A percentile compares a stretch with the other conserved stretches of the same genome.
phyloP scores from a whole-genome alignment of 1,140 invertebrate species.

The Dryas iulia region DNA sequence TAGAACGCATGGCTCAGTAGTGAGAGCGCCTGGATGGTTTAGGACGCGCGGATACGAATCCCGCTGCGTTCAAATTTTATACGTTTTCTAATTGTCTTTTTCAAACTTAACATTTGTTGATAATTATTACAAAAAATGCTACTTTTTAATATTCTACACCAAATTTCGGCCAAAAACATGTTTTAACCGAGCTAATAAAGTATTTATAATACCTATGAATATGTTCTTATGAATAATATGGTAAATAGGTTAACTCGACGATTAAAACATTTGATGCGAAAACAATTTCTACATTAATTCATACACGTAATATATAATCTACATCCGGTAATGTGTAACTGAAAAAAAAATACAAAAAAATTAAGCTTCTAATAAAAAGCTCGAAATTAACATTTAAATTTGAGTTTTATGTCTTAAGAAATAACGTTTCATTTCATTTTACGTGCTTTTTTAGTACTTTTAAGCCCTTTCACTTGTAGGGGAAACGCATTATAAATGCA shows the following conservation, averaged over 20 bases:
- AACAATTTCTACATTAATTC: background rate
- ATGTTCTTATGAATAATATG: background rate
- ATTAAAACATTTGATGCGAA: background rate
- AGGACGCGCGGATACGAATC: no score
- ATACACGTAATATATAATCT: constrained; percentile 10
- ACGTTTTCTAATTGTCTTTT: no score
- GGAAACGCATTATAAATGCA: constrained; percentile 24
- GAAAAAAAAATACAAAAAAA: constrained; percentile 2
- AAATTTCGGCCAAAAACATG: no score
- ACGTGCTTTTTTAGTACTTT: background rate
- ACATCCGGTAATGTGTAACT: constrained; percentile 5
- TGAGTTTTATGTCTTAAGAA: background rate
- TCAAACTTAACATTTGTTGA: no score
- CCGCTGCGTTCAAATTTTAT: no score
- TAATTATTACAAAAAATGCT: no score
- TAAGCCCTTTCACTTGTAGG: constrained; percentile 8
- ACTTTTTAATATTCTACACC: no score
- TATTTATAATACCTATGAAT: no score
- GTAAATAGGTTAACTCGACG: background rate
- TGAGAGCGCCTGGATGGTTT: no score
- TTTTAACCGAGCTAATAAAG: no score
- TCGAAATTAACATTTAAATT: background rate
- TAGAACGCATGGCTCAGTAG: no score
- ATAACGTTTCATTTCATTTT: background rate
- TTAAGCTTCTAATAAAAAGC: constrained; percentile 6